Evolutionary conservation across 2,113 vertebrate genomes (phyloP).

Genomic region (Grantiella picta): DNA sequence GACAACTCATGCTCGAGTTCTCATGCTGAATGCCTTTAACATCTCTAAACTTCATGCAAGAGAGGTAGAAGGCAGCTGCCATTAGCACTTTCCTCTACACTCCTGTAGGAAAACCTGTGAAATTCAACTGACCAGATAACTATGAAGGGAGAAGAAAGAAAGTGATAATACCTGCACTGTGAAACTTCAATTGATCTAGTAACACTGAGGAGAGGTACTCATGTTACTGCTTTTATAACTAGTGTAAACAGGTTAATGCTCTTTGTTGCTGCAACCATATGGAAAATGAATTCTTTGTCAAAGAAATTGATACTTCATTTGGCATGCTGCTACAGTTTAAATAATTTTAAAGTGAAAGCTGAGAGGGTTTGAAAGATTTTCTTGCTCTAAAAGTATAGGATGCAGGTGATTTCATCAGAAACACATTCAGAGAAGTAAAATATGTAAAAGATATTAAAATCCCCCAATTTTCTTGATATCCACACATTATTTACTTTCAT

Average conservation of each 20-base stretch:
- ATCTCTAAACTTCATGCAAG: neutral
- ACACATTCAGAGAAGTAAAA: neutral
- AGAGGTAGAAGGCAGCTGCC: neutral
- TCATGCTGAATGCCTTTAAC: neutral
- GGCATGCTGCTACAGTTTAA: neutral
- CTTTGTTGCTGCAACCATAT: slow-evolving; percentile 33
- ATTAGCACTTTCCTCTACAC: neutral
- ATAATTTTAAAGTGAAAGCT: neutral
- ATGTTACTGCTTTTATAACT: slow-evolving; percentile 5
- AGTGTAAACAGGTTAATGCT: neutral
- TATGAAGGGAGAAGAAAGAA: neutral
- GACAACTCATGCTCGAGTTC: neutral
- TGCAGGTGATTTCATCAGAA: neutral
- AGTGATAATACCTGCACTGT: neutral
- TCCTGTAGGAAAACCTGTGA: neutral
- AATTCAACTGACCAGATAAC: neutral
- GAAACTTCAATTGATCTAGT: slow-evolving; percentile 1
- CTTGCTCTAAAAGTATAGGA: neutral
- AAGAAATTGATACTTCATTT: neutral
- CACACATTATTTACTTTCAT: neutral
- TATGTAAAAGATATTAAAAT: neutral
- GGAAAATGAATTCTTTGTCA: slow-evolving; percentile 32
- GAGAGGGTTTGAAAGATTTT: neutral
- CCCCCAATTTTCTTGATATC: neutral
- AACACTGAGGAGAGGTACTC: neutral